Conservation (phyloP, 2,113 vertebrate genomes). For the Scalopus aquaticus region DNA sequence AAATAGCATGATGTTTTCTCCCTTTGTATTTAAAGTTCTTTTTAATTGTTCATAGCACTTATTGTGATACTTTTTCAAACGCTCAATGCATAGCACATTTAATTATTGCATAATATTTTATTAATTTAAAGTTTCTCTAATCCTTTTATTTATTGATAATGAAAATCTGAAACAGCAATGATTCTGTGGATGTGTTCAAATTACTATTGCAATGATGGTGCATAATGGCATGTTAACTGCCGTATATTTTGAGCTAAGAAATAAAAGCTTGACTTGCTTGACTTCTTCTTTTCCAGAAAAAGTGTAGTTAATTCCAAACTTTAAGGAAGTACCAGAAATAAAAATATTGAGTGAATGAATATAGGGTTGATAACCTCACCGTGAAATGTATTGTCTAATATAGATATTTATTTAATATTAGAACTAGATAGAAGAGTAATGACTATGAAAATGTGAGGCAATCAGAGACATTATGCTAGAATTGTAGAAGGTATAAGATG, state of each 20-base stretch:
- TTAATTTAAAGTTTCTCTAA: background rate
- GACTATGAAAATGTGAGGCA: background rate
- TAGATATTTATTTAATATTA: background rate
- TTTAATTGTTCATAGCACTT: background rate
- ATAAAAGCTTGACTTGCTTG: background rate
- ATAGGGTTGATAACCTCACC: background rate
- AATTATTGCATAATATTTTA: background rate
- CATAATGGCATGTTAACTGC: fast-evolving
- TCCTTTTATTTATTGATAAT: background rate
- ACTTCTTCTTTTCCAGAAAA: background rate
- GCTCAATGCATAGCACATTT: background rate
- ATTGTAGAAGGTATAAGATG: background rate
- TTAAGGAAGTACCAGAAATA: background rate
- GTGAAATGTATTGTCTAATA: background rate
- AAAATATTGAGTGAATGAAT: background rate
- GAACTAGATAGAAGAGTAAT: background rate
- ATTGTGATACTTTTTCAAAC: background rate
- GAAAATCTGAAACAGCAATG: background rate
- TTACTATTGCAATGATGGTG: background rate
- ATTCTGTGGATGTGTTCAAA: background rate
- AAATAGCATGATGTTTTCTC: background rate
- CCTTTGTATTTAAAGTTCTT: background rate
- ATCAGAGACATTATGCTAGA: background rate
- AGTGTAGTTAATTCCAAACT: background rate
- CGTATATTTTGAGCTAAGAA: background rate